Evolutionary conservation across 2,888 invertebrate genomes (phyloP).

Genomic region (Leptinotarsa rubiginosa): DNA sequence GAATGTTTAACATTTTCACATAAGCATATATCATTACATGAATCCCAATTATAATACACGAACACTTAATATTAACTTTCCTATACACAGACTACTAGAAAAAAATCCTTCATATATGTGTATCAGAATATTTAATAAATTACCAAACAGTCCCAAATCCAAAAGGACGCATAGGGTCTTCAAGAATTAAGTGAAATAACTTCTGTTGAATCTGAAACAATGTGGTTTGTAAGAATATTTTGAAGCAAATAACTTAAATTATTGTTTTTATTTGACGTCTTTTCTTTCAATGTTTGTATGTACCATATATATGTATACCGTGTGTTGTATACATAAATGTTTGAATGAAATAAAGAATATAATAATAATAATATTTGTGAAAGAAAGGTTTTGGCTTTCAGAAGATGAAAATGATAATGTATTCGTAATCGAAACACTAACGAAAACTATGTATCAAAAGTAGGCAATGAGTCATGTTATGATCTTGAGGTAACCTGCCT

Average conservation of each 20-base stretch:
- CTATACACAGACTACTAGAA: conserved; percentile 5
- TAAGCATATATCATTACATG: conserved; percentile 11
- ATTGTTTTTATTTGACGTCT: not conserved
- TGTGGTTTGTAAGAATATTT: conserved; percentile 1
- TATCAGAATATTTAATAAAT: conserved; percentile 17
- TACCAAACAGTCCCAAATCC: conserved; percentile 16
- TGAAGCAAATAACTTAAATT: not conserved
- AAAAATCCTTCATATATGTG: too few relatives aligned
- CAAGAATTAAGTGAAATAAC: conserved; percentile 20
- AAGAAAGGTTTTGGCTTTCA: too few relatives aligned
- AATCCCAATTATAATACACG: not conserved
- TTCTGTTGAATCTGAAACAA: conserved; percentile 10
- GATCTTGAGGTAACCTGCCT: too few relatives aligned
- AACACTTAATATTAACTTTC: not conserved
- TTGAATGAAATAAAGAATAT: too few relatives aligned
- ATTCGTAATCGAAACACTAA: too few relatives aligned
- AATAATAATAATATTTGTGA: too few relatives aligned
- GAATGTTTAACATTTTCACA: too few relatives aligned
- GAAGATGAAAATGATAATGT: too few relatives aligned
- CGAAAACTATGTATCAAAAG: too few relatives aligned
- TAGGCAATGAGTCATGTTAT: too few relatives aligned
- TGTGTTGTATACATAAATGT: too few relatives aligned
- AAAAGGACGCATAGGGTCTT: not conserved
- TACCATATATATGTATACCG: too few relatives aligned
- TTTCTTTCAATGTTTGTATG: conserved; percentile 4